phyloP scores from a whole-genome alignment of 2,888 invertebrate species.

The Yponomeuta sedellus region DNA sequence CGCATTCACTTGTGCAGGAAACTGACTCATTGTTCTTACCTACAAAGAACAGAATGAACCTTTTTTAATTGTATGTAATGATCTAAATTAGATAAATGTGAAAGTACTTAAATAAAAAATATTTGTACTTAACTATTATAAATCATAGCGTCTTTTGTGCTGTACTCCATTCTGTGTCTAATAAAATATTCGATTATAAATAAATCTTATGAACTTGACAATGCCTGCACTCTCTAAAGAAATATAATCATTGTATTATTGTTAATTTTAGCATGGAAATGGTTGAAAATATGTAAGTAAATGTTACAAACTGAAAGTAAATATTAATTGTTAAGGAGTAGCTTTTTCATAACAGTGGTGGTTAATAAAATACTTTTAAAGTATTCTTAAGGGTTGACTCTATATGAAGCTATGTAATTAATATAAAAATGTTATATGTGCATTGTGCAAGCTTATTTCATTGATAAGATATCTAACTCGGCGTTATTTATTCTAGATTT shows the following conservation, averaged over 20 bases:
- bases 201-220: neutral
- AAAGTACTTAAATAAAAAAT: too few relatives aligned
- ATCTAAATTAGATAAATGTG: too few relatives aligned
- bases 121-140: too few relatives aligned
- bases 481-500: too few relatives aligned
- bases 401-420: too few relatives aligned
- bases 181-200: neutral
- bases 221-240: neutral
- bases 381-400: neutral
- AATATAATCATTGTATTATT: neutral
- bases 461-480: too few relatives aligned
- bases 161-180: neutral
- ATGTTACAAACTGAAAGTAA: slow-evolving; percentile 8
- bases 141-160: too few relatives aligned
- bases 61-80: too few relatives aligned
- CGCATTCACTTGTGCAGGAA: neutral
- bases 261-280: neutral
- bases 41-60: too few relatives aligned
- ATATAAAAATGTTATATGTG: too few relatives aligned
- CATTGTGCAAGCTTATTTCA: too few relatives aligned
- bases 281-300: neutral
- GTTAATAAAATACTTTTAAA: slow-evolving; percentile 10
- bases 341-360: slow-evolving; percentile 27
- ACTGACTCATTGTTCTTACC: neutral
- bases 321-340: slow-evolving; percentile 20